Percentiles rank a stretch among this genome's conserved stretches.
Evolutionary conservation across 2,888 invertebrate genomes (phyloP).

Genomic region (Hypena proboscidalis): DNA sequence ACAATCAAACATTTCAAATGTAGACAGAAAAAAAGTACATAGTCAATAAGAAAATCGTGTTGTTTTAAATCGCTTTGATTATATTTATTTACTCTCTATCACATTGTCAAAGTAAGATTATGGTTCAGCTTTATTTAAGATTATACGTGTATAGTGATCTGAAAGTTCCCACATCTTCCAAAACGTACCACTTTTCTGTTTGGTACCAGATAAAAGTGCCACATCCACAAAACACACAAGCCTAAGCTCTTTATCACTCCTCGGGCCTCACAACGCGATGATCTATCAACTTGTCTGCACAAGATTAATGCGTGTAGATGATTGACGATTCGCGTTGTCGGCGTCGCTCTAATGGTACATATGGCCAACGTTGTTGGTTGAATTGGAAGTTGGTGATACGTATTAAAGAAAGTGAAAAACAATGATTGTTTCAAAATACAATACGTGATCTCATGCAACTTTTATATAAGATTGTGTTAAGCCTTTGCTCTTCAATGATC

Average conservation of each 20-base stretch:
- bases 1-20: too few relatives aligned
- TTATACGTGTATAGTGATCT: too few relatives aligned
- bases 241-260: conserved; percentile 30
- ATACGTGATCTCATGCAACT: too few relatives aligned
- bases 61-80: too few relatives aligned
- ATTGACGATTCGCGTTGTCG: conserved; percentile 81
- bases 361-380: conserved; percentile 54
- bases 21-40: too few relatives aligned
- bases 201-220: conserved; percentile 43
- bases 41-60: too few relatives aligned
- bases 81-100: too few relatives aligned
- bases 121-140: too few relatives aligned
- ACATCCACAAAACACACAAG: conserved; percentile 43
- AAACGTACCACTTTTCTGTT: too few relatives aligned
- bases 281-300: conserved; percentile 84
- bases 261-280: conserved; percentile 69
- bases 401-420: conserved; percentile 12
- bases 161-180: too few relatives aligned
- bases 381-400: conserved; percentile 32
- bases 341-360: conserved; percentile 74
- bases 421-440: neutral
- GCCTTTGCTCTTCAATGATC: too few relatives aligned
- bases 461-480: neutral
- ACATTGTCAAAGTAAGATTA: too few relatives aligned
- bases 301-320: conserved; percentile 84